Evolutionary conservation across 2,888 invertebrate genomes (phyloP).

Genomic region (Nomada ferruginata): DNA sequence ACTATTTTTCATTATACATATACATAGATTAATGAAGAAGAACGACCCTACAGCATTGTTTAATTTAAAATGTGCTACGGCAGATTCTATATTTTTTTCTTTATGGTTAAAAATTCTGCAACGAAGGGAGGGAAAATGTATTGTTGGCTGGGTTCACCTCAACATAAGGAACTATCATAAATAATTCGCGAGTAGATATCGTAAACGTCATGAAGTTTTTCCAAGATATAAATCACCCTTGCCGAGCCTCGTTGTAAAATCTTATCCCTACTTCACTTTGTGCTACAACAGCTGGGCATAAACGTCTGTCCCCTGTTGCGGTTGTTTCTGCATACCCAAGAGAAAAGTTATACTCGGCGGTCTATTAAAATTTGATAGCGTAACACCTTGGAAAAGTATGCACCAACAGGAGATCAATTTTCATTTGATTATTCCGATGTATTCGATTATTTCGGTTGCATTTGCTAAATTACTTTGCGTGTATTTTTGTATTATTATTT

Average conservation of each 20-base stretch:
- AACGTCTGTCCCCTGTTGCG: slow-evolving; percentile 62
- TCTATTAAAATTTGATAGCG: slow-evolving; percentile 14
- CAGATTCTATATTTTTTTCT: background rate
- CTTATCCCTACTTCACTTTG: slow-evolving; percentile 60
- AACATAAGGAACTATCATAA: slow-evolving; percentile 71
- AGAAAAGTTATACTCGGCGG: slow-evolving; percentile 20
- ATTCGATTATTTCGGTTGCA: too few relatives aligned
- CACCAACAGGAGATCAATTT: background rate
- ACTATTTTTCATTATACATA: too few relatives aligned
- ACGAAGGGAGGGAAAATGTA: slow-evolving; percentile 32
- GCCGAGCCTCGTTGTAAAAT: slow-evolving; percentile 69
- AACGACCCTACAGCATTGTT: too few relatives aligned
- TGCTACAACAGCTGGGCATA: slow-evolving; percentile 62
- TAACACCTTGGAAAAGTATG: background rate
- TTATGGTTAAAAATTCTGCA: background rate
- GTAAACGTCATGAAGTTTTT: slow-evolving; percentile 79
- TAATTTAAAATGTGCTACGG: too few relatives aligned
- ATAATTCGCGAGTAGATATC: slow-evolving; percentile 78
- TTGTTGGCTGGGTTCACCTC: slow-evolving; percentile 21
- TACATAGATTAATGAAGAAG: too few relatives aligned
- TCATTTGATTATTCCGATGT: background rate
- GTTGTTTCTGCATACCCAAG: slow-evolving; percentile 45
- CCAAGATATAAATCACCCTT: slow-evolving; percentile 76
- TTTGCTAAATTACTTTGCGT: too few relatives aligned
- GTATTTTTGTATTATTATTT: too few relatives aligned